Evolutionary conservation across 2,888 invertebrate species (phyloP), one percentile per base, ranked within the genome.

Genomic region (Drosophila koepferae): DNA sequence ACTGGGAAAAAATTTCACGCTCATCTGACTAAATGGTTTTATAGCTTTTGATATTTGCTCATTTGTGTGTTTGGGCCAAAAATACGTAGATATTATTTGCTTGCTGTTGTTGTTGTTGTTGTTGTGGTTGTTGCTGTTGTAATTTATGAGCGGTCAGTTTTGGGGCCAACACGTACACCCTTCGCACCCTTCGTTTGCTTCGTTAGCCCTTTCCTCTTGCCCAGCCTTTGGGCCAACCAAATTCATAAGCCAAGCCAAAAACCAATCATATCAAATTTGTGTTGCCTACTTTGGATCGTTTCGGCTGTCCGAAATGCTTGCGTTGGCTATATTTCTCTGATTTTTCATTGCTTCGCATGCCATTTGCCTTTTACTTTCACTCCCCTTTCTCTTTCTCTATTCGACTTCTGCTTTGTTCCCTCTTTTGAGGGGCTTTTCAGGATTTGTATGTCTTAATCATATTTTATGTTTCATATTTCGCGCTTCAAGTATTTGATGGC

Each of bases 11-110:
- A 83, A 86, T 84, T 87, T 89, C 82, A 86, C 90, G 87, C 87
- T 90, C 77, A 84, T 87, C 87, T 84, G 84, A 70, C 85, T 89
- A 86, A 87, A 87, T 84, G 85, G 85, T 89, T 90, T 83, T 84
- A 89, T 80, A 72, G 87, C 75, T 80, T 86, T 77, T 77, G 82
- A 86, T 83, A 86, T 89, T 89, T 89, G 86, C 86, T 84, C 84
- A 84, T 84, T 86, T 89, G 84, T 78, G 68, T 76, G 43, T 63
- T 40, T 40, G 34, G 70, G 74, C 59, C 65, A 68, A 61, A 66
- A 71, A 70, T 66, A 66, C 71, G 74, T 74, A 78, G 89, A 89
- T 89, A 83, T 76, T 60, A 43, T 54, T 54, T 73, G 80, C 63
- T 36, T 56, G 62, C 40, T 58, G 44, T 51, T 64, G 43, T 46